Percentiles rank a stretch among this genome's conserved stretches.
These are phyloP conservation scores for Scolopax bukidnonensis DNA, from an alignment of 2,797 vertebrate genomes.

Conservation along the genomic window DNA sequence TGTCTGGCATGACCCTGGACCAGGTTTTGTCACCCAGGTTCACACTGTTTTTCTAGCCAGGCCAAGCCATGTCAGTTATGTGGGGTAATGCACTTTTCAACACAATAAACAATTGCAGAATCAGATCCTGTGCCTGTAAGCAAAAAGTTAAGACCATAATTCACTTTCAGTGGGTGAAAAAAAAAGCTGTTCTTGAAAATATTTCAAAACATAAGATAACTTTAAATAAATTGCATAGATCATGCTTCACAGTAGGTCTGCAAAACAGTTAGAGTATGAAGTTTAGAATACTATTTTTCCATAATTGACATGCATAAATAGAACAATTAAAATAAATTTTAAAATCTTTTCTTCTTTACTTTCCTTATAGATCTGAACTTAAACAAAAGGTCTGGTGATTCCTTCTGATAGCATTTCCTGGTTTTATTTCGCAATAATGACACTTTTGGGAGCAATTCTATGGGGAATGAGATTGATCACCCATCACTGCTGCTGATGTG, in stretches of 20 bases:
- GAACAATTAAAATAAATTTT: neutral
- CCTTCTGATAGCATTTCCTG: slow-evolving; percentile 61
- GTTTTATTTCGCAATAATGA: slow-evolving; percentile 74
- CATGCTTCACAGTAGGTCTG: neutral
- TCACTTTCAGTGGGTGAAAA: neutral
- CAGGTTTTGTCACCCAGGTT: neutral
- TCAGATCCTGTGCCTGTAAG: neutral
- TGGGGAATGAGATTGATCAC: slow-evolving; percentile 79
- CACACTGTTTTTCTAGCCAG: neutral
- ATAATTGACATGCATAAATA: neutral
- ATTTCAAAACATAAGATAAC: neutral
- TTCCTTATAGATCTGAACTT: neutral
- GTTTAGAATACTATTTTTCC: neutral
- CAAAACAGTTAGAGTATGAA: neutral
- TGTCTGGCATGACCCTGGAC: accelerated
- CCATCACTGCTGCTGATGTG: slow-evolving; percentile 77
- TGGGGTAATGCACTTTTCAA: neutral
- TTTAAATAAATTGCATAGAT: neutral
- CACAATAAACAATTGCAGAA: neutral
- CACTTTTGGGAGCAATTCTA: slow-evolving; percentile 75
- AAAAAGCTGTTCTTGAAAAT: neutral
- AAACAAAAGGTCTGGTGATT: slow-evolving; percentile 48
- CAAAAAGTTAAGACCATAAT: neutral
- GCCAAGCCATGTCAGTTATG: neutral
- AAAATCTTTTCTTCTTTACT: neutral